Base-by-base conservation (phyloP, 2,888 invertebrate species). In the Cosmopolites sordidus region DNA sequence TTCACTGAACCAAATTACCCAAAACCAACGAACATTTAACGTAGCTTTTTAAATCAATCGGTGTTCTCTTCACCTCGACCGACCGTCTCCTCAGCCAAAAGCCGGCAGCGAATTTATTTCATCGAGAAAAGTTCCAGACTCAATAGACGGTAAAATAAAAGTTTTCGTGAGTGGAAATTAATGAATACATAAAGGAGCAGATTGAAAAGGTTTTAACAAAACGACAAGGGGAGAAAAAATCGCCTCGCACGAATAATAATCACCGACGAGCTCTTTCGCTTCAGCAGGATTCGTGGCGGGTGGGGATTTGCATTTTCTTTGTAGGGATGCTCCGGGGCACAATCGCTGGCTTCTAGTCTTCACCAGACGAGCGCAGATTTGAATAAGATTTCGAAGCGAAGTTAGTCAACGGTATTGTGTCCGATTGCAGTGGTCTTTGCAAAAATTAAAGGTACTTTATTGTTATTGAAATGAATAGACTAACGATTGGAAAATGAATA, bases 111-210 rank as follows among this genome's bases (percentile, higher is more conserved):
- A 33, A 45, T 48, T 51, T 45, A 48, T 51, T 55, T 55, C 47
- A 37, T 51, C 56, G 42, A 53, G 55, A 51, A 43, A 51, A 47
- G 49, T 57, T 57, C 48, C 47, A 49, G 52, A 58, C 53, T 54
- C 46, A 54, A 45, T 51, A 48, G 38, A 51, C 43, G 51, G 46
- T 51, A 56, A 58, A 55, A 60, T 58, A 60, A 58, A 58, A 60
- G 56, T 54, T 60, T 58, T 48, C 54, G 53, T 54, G 58, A 56
- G 54, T 51, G 48, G 54, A 56, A 56, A 56, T 58, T 60, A 60
- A 60, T 60, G 60, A 60, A 60, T 60, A 58, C 60, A 60, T 58
- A 58, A 58, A 58, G 51, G 48, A 42, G 54, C 40, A 49, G 51
- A 58, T 58, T 58, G 54, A 54, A 58, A 58, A 58, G 58, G 54